These are phyloP conservation scores for Gambusia yucatana DNA, from an alignment of 2,797 vertebrate genomes.

Conservation along the genomic window DNA sequence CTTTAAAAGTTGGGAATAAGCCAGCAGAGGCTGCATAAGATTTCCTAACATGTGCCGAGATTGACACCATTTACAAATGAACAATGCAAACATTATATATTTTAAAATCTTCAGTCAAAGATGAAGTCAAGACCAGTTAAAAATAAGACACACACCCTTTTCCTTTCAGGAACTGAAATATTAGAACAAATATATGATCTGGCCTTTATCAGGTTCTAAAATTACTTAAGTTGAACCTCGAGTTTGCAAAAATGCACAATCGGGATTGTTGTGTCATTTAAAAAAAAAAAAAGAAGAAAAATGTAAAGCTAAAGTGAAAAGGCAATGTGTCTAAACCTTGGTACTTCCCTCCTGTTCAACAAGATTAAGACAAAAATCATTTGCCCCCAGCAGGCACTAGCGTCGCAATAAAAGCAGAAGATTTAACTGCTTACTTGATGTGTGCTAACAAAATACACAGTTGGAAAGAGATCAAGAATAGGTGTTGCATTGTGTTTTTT, in stretches of 20 bases:
- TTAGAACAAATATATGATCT: background rate
- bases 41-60: background rate
- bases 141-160: background rate
- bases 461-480: background rate
- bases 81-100: background rate
- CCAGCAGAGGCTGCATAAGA: conserved; percentile 31
- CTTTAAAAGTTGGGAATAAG: background rate
- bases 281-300: background rate
- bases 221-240: background rate
- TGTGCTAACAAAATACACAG: background rate
- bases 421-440: background rate
- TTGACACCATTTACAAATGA: too few species aligned
- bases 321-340: background rate
- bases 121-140: background rate
- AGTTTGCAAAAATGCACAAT: background rate
- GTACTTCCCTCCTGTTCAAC: background rate
- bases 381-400: background rate
- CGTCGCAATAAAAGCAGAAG: background rate
- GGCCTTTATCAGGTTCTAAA: background rate
- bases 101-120: background rate
- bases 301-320: background rate
- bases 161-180: background rate
- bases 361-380: background rate
- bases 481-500: too few species aligned
- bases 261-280: background rate